phyloP scores from a whole-genome alignment of 1,140 invertebrate genomes.

The Temnothorax curvispinosus region DNA sequence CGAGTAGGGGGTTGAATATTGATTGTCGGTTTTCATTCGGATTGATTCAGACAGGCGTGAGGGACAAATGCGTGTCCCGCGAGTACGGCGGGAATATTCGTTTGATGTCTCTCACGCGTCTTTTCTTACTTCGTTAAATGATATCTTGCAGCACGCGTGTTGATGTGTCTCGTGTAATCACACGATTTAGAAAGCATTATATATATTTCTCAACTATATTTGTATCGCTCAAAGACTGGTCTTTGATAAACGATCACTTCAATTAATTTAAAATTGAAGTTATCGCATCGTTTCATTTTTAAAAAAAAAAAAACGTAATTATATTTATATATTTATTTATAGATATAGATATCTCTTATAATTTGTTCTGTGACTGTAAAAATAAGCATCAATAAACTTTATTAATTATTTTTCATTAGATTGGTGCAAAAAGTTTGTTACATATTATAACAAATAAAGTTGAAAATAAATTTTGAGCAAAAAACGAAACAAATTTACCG shows the following conservation, averaged over 20 bases:
- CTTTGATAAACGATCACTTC: not conserved
- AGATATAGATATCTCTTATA: not conserved
- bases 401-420: not conserved
- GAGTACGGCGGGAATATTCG: conserved; percentile 62
- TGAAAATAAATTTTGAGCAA: conserved; percentile 1
- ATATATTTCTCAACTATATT: not conserved
- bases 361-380: not conserved
- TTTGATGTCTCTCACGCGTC: conserved; percentile 67
- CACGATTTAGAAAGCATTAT: not conserved
- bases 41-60: conserved; percentile 77
- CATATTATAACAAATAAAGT: not conserved
- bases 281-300: not conserved
- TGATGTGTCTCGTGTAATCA: not conserved
- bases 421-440: not conserved
- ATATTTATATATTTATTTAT: not conserved
- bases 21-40: conserved; percentile 66
- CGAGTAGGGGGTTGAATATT: conserved; percentile 49
- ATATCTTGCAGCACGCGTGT: conserved; percentile 2
- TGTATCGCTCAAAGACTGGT: not conserved
- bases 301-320: conserved; percentile 2
- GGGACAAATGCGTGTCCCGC: conserved; percentile 62
- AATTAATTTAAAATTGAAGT: not conserved
- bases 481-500: not conserved
- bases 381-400: not conserved
- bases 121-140: conserved; percentile 59